Percentiles rank a stretch among this genome's conserved stretches.
Conservation (phyloP, 1,140 invertebrate genomes). For the Macrocentrus cingulum region DNA sequence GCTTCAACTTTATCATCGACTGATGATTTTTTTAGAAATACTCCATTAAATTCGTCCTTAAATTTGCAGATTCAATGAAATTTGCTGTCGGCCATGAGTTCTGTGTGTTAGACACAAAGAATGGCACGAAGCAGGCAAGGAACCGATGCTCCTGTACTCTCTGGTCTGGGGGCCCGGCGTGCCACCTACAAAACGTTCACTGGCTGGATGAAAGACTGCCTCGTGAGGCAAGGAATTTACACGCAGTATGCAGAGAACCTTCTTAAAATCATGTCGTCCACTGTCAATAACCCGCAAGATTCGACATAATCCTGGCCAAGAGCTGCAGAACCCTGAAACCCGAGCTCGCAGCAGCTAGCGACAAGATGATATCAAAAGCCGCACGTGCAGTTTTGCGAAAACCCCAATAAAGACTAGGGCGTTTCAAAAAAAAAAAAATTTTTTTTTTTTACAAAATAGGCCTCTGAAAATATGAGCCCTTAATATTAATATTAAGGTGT, state of each 20-base stretch:
- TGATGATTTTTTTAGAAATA: no score
- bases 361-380: conserved; percentile 57
- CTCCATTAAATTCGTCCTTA: no score
- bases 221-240: conserved; percentile 89
- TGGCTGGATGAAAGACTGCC: conserved; percentile 74
- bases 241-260: conserved; percentile 79
- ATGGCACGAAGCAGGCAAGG: conserved; percentile 61
- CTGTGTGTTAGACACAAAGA: conserved; percentile 61
- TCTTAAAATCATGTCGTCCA: conserved; percentile 69
- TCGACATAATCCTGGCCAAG: conserved; percentile 72
- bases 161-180: conserved; percentile 73
- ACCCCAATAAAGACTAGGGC: no score
- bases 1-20: no score
- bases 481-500: no score
- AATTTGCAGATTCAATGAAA: conserved; percentile 88
- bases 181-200: conserved; percentile 68
- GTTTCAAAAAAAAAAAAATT: no score
- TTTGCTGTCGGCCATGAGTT: conserved; percentile 72
- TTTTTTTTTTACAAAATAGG: no score
- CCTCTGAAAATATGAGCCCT: no score
- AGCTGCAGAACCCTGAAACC: conserved; percentile 67
- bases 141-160: conserved; percentile 68
- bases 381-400: no score
- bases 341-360: conserved; percentile 48
- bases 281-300: conserved; percentile 67